Evolutionary conservation across 2,888 invertebrate species (phyloP).

Genomic region (Thymelicus lineola): DNA sequence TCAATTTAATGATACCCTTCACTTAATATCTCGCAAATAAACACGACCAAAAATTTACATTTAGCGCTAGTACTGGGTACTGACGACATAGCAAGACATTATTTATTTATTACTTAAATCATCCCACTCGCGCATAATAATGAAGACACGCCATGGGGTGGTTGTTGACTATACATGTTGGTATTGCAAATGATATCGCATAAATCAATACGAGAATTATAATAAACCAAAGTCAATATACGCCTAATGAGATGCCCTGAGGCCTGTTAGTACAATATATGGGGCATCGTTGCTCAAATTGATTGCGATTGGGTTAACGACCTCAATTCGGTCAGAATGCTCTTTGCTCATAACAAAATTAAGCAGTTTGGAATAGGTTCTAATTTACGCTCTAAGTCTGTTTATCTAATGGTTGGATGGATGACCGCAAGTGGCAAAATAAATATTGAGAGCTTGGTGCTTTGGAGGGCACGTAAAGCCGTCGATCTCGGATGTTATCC

Average conservation of each 20-base stretch:
- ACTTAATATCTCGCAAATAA: slow-evolving; percentile 9
- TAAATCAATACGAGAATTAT: slow-evolving; percentile 50
- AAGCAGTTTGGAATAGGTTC: too few relatives aligned
- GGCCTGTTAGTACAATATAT: slow-evolving; percentile 37
- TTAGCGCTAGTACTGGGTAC: slow-evolving; percentile 24
- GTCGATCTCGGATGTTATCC: too few relatives aligned
- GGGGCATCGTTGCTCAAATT: slow-evolving; percentile 20
- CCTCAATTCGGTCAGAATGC: slow-evolving; percentile 8
- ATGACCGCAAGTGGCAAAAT: too few relatives aligned
- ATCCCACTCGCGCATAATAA: slow-evolving; percentile 56
- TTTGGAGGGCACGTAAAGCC: too few relatives aligned
- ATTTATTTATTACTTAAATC: slow-evolving; percentile 47
- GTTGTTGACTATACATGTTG: slow-evolving; percentile 41
- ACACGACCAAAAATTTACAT: slow-evolving; percentile 31
- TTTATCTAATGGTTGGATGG: too few relatives aligned
- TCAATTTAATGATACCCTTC: neutral
- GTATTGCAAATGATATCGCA: slow-evolving; percentile 50
- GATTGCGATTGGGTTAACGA: slow-evolving; percentile 8
- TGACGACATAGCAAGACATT: slow-evolving; percentile 29
- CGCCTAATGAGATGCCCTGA: slow-evolving; percentile 44
- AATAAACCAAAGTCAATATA: slow-evolving; percentile 42
- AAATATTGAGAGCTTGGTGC: too few relatives aligned
- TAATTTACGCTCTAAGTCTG: too few relatives aligned
- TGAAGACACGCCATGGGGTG: slow-evolving; percentile 50
- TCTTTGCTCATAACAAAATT: too few relatives aligned